Base-by-base conservation (phyloP, 1,140 invertebrate species). In the Lepidostoma basale region DNA sequence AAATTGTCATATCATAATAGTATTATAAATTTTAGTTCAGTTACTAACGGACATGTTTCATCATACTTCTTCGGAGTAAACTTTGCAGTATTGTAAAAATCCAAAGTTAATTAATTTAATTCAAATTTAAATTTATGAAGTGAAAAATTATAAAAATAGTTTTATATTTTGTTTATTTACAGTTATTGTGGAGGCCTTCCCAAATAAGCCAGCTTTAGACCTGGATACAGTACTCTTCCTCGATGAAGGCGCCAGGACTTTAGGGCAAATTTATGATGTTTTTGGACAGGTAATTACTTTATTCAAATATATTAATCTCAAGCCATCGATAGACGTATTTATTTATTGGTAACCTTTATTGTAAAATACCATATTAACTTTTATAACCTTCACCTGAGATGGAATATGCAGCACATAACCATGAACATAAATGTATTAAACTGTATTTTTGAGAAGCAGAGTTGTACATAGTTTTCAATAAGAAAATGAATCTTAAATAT, bases 221-320 rank as follows among this genome's bases (percentile, higher is more conserved):
- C 78, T 96, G 56, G 94, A 96, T 59, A 92, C 91, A 3, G 85
- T 96, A 20, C 78, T 97, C 22, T 97, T 97, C 77, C 70, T 92
- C 39, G 88, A 92, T 6, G 84, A 86, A 76, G 92, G 91, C 12
- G 82, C 87, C 42, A 85, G 86, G 69, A 84, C 90, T 2, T 77
- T 95, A 0, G 93, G 93, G 2, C 85, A 88, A 74, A 87, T 98
- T 60, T 96, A 94, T 82, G 96, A 98, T 85, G 93, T 97, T 3
- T 90, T 97, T 80, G 95, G 95, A 3, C 86, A 85, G 26, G 85
- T 87, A 68, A 79, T 10, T 12, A 42, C n/a, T 9, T 9, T 42
- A 42, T 42, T 45, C 49, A 65, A 42, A 16, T 54, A 54, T 36
- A 36, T n/a, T n/a, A n/a, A n/a, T 18, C 14, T 36, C 4, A 10